Percentiles rank a stretch among this genome's conserved stretches.
Evolutionary conservation across 2,888 invertebrate genomes (phyloP).

Genomic region (Arrhopalites spinosus): DNA sequence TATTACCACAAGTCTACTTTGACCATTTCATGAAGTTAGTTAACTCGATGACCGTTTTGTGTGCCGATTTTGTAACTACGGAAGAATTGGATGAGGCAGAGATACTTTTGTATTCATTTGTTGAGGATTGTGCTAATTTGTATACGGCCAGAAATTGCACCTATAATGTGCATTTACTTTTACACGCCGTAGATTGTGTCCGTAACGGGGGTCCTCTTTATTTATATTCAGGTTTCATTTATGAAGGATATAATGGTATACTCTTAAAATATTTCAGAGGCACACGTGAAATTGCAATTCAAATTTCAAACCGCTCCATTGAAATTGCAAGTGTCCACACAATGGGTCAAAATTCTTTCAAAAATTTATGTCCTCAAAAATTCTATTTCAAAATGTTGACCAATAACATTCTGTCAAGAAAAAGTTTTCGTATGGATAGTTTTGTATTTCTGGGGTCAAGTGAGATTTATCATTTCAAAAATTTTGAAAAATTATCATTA

Average conservation of each 20-base stretch:
- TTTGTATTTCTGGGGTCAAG: no score
- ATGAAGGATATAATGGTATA: slow-evolving; percentile 42
- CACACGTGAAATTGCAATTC: neutral
- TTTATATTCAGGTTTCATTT: slow-evolving; percentile 42
- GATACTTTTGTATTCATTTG: slow-evolving; percentile 20
- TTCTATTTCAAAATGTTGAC: no score
- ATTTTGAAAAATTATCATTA: no score
- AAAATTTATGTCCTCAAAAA: no score
- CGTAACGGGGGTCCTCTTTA: slow-evolving; percentile 44
- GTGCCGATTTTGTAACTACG: neutral
- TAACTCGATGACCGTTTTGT: slow-evolving; percentile 13
- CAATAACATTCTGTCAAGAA: no score
- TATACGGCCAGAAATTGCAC: slow-evolving; percentile 34
- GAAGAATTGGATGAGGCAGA: neutral
- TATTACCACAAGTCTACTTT: slow-evolving; percentile 29
- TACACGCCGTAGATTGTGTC: slow-evolving; percentile 38
- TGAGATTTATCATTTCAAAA: no score
- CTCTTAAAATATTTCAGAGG: neutral
- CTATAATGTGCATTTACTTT: slow-evolving; percentile 43
- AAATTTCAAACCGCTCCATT: neutral
- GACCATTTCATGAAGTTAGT: slow-evolving; percentile 34
- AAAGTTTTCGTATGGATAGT: no score
- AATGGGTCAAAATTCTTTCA: no score
- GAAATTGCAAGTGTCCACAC: no score
- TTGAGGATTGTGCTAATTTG: slow-evolving; percentile 14